Evolutionary conservation across 2,888 invertebrate genomes (phyloP), one percentile per base, ranked within the genome.

Genomic region (Nezara viridula): DNA sequence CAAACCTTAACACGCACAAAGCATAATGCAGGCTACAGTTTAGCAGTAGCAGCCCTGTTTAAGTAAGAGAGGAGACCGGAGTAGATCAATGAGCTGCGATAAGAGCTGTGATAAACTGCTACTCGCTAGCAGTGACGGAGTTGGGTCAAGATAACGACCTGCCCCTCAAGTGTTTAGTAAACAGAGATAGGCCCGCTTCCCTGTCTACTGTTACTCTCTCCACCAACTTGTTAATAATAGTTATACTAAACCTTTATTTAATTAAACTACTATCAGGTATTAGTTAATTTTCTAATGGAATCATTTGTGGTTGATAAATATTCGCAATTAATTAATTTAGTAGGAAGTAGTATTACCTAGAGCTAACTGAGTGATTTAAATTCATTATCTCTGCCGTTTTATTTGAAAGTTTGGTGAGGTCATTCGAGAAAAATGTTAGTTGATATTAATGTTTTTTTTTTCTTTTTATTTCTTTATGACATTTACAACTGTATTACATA

Each of bases 141-240:
- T 37, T 73, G 66, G 66, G 66, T 73, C 66, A 73, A 37, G 37
- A 37, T 37, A 73, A 73, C 66, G 66, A 73, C 19, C 21, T 19
- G 6, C 9, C 32, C 37, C 21, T 37, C 66, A 27, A 73, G 66
- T 73, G 66, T 73, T 73, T 73, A 73, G 66, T 73, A 73, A 73
- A 73, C 66, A 73, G 66, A 73, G 66, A 73, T 73, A 73, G 66
- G 66, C 60, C 16, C 6, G 19, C 66, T 37, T 21, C 37, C 5
- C 55, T n/a, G 55, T 55, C 55, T 55, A n/a, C 55, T 55, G 5
- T 55, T n/a, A 55, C 27, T 27, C 27, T 73, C 32, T 21, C 32
- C 16, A 60, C 60, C 60, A 27, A 60, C 60, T 27, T 60, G 60
- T 60, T 60, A 60, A 60, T 27, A 60, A 60, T 60, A 60, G 60